Conservation (phyloP, 1,140 invertebrate species). For the Anastrepha obliqua region DNA sequence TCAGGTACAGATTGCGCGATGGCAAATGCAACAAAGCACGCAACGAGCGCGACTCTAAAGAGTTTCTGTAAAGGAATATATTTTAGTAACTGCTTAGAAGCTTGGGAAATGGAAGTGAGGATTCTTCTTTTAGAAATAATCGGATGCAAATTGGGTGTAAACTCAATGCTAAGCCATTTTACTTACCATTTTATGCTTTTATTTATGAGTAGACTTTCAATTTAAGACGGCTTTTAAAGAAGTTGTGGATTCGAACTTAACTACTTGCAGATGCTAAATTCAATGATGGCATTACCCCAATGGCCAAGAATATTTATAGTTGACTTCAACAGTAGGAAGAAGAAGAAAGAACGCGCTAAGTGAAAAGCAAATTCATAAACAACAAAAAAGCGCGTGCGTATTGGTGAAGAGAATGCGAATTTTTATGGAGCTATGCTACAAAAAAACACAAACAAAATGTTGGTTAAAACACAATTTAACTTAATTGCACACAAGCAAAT, state of each 20-base stretch:
- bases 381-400: background rate
- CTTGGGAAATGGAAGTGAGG: too few species aligned
- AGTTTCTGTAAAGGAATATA: constrained; percentile 8
- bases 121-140: background rate
- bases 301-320: constrained; percentile 20
- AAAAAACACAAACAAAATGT: too few species aligned
- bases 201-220: background rate
- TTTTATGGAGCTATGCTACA: background rate
- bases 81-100: too few species aligned
- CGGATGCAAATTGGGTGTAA: background rate
- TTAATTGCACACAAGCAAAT: background rate
- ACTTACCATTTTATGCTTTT: background rate
- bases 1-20: constrained; percentile 65
- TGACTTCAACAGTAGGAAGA: too few species aligned
- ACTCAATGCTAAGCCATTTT: too few species aligned
- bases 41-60: constrained; percentile 55
- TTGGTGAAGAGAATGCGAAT: constrained; percentile 37
- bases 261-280: background rate
- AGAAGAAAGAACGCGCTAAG: too few species aligned
- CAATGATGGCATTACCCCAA: background rate
- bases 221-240: background rate
- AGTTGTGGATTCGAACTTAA: background rate
- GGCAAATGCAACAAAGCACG: constrained; percentile 63
- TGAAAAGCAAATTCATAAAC: too few species aligned
- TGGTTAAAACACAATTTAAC: too few species aligned